Evolutionary conservation across 1,140 invertebrate genomes (phyloP).

Genomic region (Tetramorium simillimum): DNA sequence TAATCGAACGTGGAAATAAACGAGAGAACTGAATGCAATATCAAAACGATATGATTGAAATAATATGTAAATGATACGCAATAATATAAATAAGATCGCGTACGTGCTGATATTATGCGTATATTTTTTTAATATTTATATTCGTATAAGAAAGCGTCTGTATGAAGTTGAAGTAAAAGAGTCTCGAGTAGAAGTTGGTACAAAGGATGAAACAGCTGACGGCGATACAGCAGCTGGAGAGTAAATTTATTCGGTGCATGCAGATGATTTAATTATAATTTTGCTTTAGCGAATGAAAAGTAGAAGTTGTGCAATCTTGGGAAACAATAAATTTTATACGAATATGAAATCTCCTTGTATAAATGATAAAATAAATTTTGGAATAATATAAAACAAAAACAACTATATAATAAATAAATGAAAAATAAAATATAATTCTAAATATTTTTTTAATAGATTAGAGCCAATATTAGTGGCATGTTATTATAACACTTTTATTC

Average conservation of each 20-base stretch:
- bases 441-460: constrained; percentile 1
- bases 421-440: background rate
- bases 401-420: background rate
- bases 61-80: background rate
- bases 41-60: background rate
- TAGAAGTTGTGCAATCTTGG: constrained; percentile 17
- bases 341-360: constrained; percentile 7
- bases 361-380: background rate
- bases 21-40: background rate
- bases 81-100: background rate
- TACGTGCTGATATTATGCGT: background rate
- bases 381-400: background rate
- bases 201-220: constrained; percentile 36
- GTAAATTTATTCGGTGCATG: constrained; percentile 56
- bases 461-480: background rate
- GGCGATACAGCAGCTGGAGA: constrained; percentile 30
- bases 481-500: background rate
- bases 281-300: constrained; percentile 23
- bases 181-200: background rate
- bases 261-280: constrained; percentile 51
- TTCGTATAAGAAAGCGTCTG: background rate
- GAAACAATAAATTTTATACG: constrained; percentile 34
- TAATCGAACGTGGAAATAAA: background rate
- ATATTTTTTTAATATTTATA: constrained; percentile 23
- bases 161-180: constrained; percentile 14